Evolutionary conservation across 2,797 vertebrate genomes (phyloP).

Genomic region (Peromyscus melanophrys): DNA sequence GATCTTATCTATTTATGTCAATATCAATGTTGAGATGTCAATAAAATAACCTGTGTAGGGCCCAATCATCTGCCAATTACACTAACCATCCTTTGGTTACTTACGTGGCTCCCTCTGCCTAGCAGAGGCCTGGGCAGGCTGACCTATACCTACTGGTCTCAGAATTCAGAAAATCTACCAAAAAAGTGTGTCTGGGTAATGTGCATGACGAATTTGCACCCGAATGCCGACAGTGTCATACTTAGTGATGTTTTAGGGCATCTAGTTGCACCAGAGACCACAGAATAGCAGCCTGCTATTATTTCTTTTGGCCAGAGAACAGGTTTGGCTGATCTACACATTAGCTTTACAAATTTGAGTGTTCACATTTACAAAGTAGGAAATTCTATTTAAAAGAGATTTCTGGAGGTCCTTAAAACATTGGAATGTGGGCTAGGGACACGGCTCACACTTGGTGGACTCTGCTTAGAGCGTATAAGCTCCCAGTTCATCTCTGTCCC

Average conservation of each 20-base stretch:
- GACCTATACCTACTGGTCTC: neutral
- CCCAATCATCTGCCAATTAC: neutral
- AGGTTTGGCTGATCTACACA: neutral
- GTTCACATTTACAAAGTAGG: slow-evolving; percentile 17
- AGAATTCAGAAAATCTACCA: neutral
- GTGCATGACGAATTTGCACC: neutral
- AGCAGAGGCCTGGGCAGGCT: neutral
- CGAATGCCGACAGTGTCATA: neutral
- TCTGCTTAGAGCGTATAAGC: too few species aligned
- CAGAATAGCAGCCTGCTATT: neutral
- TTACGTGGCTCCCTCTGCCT: neutral
- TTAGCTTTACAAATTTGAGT: slow-evolving; percentile 39
- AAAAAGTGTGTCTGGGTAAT: neutral
- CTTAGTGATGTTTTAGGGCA: neutral
- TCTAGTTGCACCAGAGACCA: neutral
- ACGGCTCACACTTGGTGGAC: neutral
- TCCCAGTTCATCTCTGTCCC: neutral
- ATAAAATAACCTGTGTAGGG: neutral
- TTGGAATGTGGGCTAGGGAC: neutral
- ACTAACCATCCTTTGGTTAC: slow-evolving; percentile 16
- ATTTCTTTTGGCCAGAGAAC: neutral
- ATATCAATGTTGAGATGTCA: slow-evolving; percentile 34
- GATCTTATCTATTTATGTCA: neutral
- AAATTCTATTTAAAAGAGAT: slow-evolving; percentile 24
- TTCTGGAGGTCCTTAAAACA: slow-evolving; percentile 49